Percentiles rank a stretch among this genome's conserved stretches.
phyloP scores from a whole-genome alignment of 2,888 invertebrate genomes.

The Acrocyrtus sp. region DNA sequence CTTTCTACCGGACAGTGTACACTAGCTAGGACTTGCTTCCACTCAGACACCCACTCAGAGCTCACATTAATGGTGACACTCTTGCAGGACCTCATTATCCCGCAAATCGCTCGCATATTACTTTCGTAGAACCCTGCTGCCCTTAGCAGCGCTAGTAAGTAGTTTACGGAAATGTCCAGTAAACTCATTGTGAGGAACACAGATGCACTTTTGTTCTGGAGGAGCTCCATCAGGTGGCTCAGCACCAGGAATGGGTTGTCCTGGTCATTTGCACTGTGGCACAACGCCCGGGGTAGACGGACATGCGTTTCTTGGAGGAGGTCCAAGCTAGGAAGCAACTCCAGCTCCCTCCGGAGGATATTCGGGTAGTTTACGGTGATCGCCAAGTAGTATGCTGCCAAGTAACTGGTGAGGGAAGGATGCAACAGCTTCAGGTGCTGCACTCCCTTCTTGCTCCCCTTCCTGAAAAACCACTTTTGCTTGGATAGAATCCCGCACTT shows the following conservation, averaged over 20 bases:
- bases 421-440: constrained; percentile 67
- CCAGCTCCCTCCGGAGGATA: constrained; percentile 69
- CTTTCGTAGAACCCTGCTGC: constrained; percentile 70
- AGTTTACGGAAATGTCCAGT: constrained; percentile 70
- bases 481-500: constrained; percentile 65
- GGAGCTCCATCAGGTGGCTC: constrained; percentile 69
- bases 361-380: constrained; percentile 70
- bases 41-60: constrained; percentile 61
- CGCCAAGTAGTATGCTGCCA: constrained; percentile 71
- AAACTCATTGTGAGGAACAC: constrained; percentile 68
- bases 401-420: constrained; percentile 69
- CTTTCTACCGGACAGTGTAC: constrained; percentile 63
- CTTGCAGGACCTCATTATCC: constrained; percentile 67
- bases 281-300: constrained; percentile 30
- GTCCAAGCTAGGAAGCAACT: constrained; percentile 68
- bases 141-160: constrained; percentile 69
- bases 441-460: constrained; percentile 58
- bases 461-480: constrained; percentile 65
- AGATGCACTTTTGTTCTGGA: constrained; percentile 69
- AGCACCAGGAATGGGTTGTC: constrained; percentile 65
- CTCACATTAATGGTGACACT: constrained; percentile 60
- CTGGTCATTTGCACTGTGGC: constrained; percentile 44
- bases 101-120: constrained; percentile 70
- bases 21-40: constrained; percentile 63
- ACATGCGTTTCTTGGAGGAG: constrained; percentile 57